These are phyloP conservation scores for Rhizomys pruinosus DNA, from an alignment of 2,113 vertebrate species.

Conservation along the genomic window DNA sequence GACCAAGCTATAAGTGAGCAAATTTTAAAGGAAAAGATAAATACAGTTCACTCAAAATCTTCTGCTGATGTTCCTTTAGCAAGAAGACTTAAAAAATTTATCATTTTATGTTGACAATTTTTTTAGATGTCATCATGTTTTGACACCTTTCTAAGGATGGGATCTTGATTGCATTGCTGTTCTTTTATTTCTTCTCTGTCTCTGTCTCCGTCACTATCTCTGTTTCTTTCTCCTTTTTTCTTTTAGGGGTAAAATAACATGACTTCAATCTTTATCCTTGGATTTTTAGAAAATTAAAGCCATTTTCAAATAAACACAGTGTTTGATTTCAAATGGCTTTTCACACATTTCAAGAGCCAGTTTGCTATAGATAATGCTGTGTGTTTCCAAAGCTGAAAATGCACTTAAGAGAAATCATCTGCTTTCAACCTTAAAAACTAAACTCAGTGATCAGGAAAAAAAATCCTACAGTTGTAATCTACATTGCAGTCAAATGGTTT, in stretches of 20 bases:
- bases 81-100: conserved; percentile 73
- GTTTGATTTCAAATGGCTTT: conserved; percentile 71
- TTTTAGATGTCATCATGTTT: conserved; percentile 66
- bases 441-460: neutral
- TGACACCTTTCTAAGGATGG: conserved; percentile 71
- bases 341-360: neutral
- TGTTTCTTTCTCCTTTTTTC: too few relatives aligned
- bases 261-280: conserved; percentile 76
- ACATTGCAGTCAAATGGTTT: neutral
- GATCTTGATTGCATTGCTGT: conserved; percentile 71
- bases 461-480: neutral
- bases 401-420: neutral
- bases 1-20: conserved; percentile 82
- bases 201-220: rapidly evolving
- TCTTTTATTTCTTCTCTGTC: neutral
- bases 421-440: conserved; percentile 10
- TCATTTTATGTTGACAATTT: conserved; percentile 80
- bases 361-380: conserved; percentile 34
- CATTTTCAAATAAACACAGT: conserved; percentile 56
- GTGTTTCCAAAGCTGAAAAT: neutral
- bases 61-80: conserved; percentile 72
- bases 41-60: conserved; percentile 81
- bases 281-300: conserved; percentile 66
- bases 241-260: neutral
- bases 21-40: conserved; percentile 82